phyloP scores from a whole-genome alignment of 1,140 invertebrate species.

The Drusus annulatus region DNA sequence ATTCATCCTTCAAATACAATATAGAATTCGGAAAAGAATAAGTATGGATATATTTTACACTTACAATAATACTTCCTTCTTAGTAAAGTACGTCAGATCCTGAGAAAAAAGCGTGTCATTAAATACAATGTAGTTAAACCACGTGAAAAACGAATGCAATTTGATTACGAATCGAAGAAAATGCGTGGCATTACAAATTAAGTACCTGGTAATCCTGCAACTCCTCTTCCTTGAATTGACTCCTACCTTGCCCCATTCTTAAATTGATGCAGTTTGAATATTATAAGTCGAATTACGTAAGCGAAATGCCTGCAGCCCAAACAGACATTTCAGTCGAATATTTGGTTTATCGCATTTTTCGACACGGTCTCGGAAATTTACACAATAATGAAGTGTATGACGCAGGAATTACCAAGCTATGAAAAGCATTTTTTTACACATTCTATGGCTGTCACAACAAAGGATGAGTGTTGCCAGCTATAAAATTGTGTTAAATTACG shows the following conservation, averaged over 20 bases:
- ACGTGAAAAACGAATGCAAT: no score
- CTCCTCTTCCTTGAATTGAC: conserved; percentile 90
- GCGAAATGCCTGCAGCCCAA: background rate
- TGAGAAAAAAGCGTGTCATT: conserved; percentile 61
- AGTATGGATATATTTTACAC: conserved; percentile 65
- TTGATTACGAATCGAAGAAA: no score
- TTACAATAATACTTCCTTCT: conserved; percentile 93
- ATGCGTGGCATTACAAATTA: conserved; percentile 10
- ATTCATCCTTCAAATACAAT: background rate
- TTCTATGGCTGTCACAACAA: conserved; percentile 3
- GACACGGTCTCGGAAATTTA: background rate
- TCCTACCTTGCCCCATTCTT: conserved; percentile 83
- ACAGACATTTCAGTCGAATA: background rate
- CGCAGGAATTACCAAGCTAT: background rate
- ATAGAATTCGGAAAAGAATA: background rate
- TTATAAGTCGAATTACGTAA: background rate
- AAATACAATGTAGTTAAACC: no score
- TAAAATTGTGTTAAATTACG: no score
- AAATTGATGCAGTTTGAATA: background rate
- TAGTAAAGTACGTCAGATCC: conserved; percentile 93
- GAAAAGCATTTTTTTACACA: background rate
- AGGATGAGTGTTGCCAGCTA: background rate
- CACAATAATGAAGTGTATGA: no score
- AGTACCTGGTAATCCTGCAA: conserved; percentile 92
- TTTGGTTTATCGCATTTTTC: background rate